Evolutionary conservation across 1,140 invertebrate species (phyloP).

Genomic region (Archivesica marissinica): DNA sequence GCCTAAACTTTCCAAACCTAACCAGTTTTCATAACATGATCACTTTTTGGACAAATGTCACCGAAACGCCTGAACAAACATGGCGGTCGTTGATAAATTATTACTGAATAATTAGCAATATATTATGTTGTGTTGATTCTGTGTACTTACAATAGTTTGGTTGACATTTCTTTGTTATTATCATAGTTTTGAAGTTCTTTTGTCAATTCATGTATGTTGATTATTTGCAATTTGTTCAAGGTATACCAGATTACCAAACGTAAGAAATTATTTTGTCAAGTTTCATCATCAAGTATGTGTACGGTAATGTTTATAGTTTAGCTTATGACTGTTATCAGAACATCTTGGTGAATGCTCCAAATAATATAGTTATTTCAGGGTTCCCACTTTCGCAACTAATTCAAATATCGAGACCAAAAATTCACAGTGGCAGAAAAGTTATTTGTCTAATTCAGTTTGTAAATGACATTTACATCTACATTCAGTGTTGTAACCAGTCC

Average conservation of each 20-base stretch:
- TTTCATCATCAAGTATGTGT: background rate
- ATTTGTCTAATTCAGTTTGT: no score
- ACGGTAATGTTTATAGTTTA: no score
- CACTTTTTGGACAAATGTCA: constrained; percentile 14
- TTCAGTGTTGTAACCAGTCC: no score
- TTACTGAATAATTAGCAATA: constrained; percentile 41
- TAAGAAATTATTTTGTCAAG: background rate
- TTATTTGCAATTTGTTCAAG: background rate
- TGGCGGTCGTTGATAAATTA: constrained; percentile 46
- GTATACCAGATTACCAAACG: background rate
- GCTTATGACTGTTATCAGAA: no score
- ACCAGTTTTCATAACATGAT: background rate
- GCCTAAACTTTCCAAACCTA: background rate
- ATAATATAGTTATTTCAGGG: no score
- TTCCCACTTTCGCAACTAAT: no score
- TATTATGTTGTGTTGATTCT: background rate
- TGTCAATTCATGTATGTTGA: background rate
- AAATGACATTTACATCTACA: no score
- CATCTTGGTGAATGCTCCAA: no score
- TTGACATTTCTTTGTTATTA: background rate
- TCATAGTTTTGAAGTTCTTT: background rate
- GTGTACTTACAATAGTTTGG: background rate
- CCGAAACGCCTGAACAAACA: constrained; percentile 43
- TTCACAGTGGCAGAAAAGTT: no score
- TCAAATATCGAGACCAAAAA: no score